Conservation (phyloP, 2,113 vertebrate genomes). For the Pimephales promelas region DNA sequence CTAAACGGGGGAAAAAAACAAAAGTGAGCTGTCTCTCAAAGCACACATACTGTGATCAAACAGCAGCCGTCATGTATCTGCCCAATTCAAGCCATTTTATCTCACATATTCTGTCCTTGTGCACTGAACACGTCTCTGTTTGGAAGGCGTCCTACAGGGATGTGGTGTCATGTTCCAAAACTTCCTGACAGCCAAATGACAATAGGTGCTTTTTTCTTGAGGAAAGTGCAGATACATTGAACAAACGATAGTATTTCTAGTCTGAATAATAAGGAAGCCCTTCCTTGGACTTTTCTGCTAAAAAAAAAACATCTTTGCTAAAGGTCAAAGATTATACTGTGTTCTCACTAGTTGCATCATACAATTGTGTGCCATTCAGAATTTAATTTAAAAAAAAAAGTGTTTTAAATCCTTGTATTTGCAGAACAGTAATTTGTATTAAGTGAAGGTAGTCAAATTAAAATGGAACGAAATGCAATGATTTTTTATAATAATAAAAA, state of each 20-base stretch:
- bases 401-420: background rate
- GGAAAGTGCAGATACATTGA: background rate
- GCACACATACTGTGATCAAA: background rate
- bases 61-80: conserved; percentile 5
- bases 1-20: background rate
- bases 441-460: background rate
- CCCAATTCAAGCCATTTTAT: conserved; percentile 1
- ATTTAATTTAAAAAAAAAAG: background rate
- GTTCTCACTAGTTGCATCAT: background rate
- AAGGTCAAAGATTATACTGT: background rate
- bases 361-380: background rate
- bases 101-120: conserved; percentile 1
- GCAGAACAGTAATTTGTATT: background rate
- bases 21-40: conserved; percentile 1
- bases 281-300: background rate
- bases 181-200: conserved; percentile 9
- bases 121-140: background rate
- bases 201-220: background rate
- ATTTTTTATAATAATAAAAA: no score
- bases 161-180: conserved; percentile 21
- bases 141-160: background rate
- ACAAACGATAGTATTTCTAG: background rate
- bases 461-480: background rate
- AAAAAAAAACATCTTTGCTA: background rate
- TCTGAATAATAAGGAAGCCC: background rate